Evolutionary conservation across 2,888 invertebrate genomes (phyloP).

Genomic region (Meiosimyza platycephala): DNA sequence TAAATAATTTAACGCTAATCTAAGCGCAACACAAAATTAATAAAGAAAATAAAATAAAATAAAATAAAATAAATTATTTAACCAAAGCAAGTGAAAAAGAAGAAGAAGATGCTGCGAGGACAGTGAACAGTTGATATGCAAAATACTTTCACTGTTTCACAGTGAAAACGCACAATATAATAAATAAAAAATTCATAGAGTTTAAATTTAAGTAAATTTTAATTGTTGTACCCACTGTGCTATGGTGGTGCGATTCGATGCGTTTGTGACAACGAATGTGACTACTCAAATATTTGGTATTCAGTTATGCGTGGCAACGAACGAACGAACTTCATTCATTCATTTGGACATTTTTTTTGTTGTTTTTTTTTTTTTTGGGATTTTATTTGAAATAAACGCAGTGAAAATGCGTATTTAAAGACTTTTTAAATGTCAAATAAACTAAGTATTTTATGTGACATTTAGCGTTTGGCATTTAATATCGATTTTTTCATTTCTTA

Average conservation of each 20-base stretch:
- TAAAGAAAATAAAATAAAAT: too few species aligned
- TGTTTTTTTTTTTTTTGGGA: background rate
- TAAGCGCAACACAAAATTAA: too few species aligned
- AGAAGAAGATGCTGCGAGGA: too few species aligned
- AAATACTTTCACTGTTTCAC: conserved; percentile 20
- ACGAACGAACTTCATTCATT: conserved; percentile 5
- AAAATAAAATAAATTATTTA: too few species aligned
- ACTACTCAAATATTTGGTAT: background rate
- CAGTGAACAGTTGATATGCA: background rate
- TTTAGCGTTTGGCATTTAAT: conserved; percentile 4
- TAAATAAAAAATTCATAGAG: conserved; percentile 10
- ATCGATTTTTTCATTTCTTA: background rate
- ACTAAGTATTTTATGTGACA: conserved; percentile 28
- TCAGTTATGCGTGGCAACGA: background rate
- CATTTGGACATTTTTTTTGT: background rate
- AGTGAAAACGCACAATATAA: too few species aligned
- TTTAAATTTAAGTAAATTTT: conserved; percentile 13
- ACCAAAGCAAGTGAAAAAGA: too few species aligned
- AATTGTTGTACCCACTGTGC: conserved; percentile 13
- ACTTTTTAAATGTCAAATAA: conserved; percentile 29
- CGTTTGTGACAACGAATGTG: background rate
- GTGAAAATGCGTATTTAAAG: conserved; percentile 17
- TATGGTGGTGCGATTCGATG: background rate
- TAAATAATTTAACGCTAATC: too few species aligned
- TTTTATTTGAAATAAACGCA: conserved; percentile 4